Conservation (phyloP, 2,888 invertebrate genomes). For the Yponomeuta sedellus region DNA sequence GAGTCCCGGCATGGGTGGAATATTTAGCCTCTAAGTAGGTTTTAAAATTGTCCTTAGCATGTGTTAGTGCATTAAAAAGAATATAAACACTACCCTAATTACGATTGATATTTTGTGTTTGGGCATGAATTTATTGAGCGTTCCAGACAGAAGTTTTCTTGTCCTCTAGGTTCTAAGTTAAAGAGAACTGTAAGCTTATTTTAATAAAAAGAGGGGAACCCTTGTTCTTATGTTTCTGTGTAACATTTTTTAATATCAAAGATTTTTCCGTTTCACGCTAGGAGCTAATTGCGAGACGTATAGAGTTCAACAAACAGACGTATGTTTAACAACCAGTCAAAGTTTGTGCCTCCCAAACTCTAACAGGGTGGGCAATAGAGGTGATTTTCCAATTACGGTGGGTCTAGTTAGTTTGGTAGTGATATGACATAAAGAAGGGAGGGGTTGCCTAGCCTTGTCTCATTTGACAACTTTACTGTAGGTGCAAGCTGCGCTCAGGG, state of each 20-base stretch:
- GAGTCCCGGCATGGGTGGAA: too few relatives aligned
- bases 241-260: conserved; percentile 23
- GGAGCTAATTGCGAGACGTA: conserved; percentile 56
- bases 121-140: too few relatives aligned
- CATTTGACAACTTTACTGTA: conserved; percentile 8
- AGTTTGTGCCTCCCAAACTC: not conserved
- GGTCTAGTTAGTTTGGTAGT: not conserved
- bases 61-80: too few relatives aligned
- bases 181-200: too few relatives aligned
- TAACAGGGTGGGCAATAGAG: not conserved
- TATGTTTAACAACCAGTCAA: not conserved
- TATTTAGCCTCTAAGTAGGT: too few relatives aligned
- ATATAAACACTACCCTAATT: too few relatives aligned
- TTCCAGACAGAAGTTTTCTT: not conserved
- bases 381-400: not conserved
- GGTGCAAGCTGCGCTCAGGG: not conserved
- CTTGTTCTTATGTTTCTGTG: not conserved
- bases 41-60: too few relatives aligned
- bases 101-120: too few relatives aligned
- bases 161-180: too few relatives aligned
- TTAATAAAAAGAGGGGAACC: not conserved
- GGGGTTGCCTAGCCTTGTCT: not conserved
- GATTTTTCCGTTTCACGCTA: conserved; percentile 38
- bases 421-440: conserved; percentile 8
- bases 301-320: conserved; percentile 18